Conservation (phyloP, 2,797 vertebrate genomes). For the Leontocebus nigricollis region DNA sequence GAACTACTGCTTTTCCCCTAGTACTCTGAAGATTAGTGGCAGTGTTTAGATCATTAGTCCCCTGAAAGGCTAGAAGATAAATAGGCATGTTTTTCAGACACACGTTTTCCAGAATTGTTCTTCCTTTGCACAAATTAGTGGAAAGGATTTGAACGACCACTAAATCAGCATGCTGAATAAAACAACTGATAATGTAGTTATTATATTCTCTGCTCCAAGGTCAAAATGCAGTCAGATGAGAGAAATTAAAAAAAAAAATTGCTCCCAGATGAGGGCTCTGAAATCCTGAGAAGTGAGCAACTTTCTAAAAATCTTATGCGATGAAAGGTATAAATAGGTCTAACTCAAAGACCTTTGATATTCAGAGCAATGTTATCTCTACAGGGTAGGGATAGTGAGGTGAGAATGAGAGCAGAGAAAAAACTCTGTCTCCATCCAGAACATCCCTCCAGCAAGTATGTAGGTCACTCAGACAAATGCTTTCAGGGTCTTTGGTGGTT, state of each 20-base stretch:
- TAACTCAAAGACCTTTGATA: not conserved
- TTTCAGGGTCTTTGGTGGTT: conserved; percentile 36
- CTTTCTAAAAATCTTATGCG: not conserved
- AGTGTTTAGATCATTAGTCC: not conserved
- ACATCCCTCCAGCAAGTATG: not conserved
- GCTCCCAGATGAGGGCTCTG: not conserved
- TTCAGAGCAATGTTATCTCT: not conserved
- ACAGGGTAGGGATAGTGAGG: not conserved
- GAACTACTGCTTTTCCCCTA: not conserved
- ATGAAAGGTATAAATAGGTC: not conserved
- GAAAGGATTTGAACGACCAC: not conserved
- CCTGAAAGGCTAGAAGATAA: not conserved
- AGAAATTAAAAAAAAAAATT: not conserved
- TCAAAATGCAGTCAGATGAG: not conserved
- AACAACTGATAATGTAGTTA: not conserved
- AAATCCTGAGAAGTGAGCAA: not conserved
- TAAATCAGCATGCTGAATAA: not conserved
- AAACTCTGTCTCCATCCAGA: not conserved
- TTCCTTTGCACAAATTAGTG: not conserved
- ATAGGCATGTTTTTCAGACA: not conserved
- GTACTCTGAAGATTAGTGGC: not conserved
- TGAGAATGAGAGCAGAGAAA: not conserved
- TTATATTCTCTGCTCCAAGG: not conserved
- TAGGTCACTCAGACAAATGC: conserved; percentile 13
- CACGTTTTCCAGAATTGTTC: not conserved